Base-by-base conservation (phyloP, 2,888 invertebrate genomes). In the Apamea crenata region DNA sequence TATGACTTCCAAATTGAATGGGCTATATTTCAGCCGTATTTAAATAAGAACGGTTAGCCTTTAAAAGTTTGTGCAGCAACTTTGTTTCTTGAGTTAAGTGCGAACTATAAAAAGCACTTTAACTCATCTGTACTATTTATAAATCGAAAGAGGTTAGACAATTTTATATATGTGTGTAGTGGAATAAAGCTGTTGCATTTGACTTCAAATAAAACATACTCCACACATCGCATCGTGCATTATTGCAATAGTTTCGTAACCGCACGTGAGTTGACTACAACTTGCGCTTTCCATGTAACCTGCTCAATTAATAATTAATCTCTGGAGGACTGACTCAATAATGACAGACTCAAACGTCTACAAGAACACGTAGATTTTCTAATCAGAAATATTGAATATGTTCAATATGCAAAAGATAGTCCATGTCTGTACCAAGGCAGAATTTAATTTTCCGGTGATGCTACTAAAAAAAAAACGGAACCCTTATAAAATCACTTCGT, bases 1-100 rank as follows among this genome's bases (percentile, higher is more conserved):
- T 74, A 79, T 75, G 72, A 87, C 77, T 87, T 70, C 29, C 44
- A 80, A 78, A 84, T 82, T 81, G 73, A 79, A 87, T 70, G 67
- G 65, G 44, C 61, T 75, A 71, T 71, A 74, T 77, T 74, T 61
- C 65, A 72, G 67, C 63, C 29, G 29, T 63, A 78, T 88, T 80
- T 69, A 73, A 80, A 82, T 36, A 61, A 66, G 56, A 47, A 53
- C 69, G 65, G 50, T 61, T 80, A 53, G 36, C 74, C 63, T 73
- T 77, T 68, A 29, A 80, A 78, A 74, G 67, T 86, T 78, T 29
- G 4, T 25, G 61, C 16, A 29, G 25, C 4, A 77, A 85, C 77
- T 83, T 74, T 73, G 61, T 77, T 81, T 59, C 73, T 84, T 67
- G 65, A 50, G 65, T 44, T 40, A 67, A 73, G 72, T 67, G 47